phyloP scores from a whole-genome alignment of 1,140 invertebrate genomes.

The Leptinotarsa defecta region DNA sequence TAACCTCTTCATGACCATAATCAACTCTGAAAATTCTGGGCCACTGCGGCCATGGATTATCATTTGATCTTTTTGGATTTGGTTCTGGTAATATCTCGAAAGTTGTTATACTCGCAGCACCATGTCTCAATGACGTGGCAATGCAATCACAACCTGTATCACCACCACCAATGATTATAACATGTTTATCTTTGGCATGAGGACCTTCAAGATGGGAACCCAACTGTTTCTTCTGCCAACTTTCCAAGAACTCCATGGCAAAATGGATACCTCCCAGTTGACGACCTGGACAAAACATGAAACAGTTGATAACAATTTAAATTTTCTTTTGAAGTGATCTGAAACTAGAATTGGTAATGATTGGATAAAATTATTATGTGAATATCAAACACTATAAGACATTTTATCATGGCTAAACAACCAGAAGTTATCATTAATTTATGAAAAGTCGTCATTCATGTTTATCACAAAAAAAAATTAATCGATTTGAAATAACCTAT shows the following conservation, averaged over 20 bases:
- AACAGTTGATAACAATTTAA: too few relatives aligned
- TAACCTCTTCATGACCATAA: conserved; percentile 97
- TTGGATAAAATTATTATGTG: too few relatives aligned
- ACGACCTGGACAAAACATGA: conserved; percentile 38
- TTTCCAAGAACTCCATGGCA: conserved; percentile 96
- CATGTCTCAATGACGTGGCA: conserved; percentile 94
- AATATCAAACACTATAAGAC: too few relatives aligned
- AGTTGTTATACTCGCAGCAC: conserved; percentile 93
- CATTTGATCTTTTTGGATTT: conserved; percentile 72
- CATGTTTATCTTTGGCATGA: conserved; percentile 92
- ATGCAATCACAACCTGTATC: conserved; percentile 99
- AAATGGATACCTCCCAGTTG: conserved; percentile 84
- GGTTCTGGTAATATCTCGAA: conserved; percentile 98
- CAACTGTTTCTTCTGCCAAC: conserved; percentile 95
- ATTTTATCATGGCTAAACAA: too few relatives aligned
- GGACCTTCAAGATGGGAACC: conserved; percentile 62
- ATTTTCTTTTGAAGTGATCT: too few relatives aligned
- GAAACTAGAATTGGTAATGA: too few relatives aligned
- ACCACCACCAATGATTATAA: conserved; percentile 96
- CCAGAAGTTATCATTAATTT: too few relatives aligned
- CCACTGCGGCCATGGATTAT: conserved; percentile 99
- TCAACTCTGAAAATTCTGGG: conserved; percentile 96
- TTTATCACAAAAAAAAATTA: too few relatives aligned
- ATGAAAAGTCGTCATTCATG: too few relatives aligned
- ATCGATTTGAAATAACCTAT: too few relatives aligned